A percentile compares a stretch with the other conserved stretches of the same genome.
These are phyloP conservation scores for Megalurothrips usitatus DNA, from an alignment of 2,888 invertebrate species.

Conservation along the genomic window DNA sequence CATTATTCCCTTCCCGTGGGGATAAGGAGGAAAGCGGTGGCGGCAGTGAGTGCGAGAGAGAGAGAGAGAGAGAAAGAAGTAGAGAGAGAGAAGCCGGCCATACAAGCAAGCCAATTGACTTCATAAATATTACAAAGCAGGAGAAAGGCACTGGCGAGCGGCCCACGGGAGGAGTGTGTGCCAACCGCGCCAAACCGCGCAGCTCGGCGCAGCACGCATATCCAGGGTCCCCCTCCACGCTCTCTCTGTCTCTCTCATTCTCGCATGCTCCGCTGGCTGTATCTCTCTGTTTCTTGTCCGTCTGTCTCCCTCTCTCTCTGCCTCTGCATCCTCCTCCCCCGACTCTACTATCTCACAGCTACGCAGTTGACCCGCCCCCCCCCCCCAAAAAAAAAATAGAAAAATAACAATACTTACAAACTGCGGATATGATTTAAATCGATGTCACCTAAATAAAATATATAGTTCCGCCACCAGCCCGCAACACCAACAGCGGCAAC, in stretches of 20 bases:
- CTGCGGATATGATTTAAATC: too few relatives aligned
- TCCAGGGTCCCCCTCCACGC: background rate
- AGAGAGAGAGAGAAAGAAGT: background rate
- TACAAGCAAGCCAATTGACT: slow-evolving; percentile 4
- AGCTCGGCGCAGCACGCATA: too few relatives aligned
- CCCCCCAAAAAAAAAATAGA: too few relatives aligned
- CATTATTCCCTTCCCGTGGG: too few relatives aligned
- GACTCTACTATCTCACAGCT: background rate
- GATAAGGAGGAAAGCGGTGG: too few relatives aligned
- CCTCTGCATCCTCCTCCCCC: too few relatives aligned
- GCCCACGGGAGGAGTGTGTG: background rate
- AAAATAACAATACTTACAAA: too few relatives aligned
- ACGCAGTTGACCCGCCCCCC: background rate
- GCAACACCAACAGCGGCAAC: too few relatives aligned
- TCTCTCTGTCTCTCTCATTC: background rate
- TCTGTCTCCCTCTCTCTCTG: background rate
- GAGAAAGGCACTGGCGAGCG: slow-evolving; percentile 4
- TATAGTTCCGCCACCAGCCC: too few relatives aligned
- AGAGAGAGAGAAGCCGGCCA: background rate
- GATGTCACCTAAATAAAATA: too few relatives aligned
- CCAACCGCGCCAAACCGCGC: background rate
- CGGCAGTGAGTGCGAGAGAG: too few relatives aligned
- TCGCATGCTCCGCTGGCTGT: background rate
- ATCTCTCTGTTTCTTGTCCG: too few relatives aligned
- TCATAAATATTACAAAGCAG: slow-evolving; percentile 8